A percentile compares a stretch with the other conserved stretches of the same genome.
These are phyloP conservation scores for Drosophila gunungcola DNA, from an alignment of 1,140 invertebrate species.

Conservation along the genomic window DNA sequence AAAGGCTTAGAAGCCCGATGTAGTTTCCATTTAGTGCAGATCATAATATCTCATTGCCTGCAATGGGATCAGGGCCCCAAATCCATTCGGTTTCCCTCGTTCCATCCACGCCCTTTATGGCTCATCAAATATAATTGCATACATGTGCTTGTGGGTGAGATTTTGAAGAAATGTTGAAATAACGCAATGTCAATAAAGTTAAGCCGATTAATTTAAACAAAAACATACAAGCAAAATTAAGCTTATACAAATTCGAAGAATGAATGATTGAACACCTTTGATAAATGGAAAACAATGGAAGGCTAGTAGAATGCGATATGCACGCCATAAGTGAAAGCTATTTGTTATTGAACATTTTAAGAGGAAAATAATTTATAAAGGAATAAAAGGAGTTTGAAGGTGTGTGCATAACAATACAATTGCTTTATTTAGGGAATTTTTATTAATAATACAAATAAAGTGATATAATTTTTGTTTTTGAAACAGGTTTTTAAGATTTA, in stretches of 20 bases:
- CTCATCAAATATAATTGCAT: slow-evolving; percentile 31
- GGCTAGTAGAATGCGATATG: neutral
- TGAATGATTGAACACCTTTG: slow-evolving; percentile 1
- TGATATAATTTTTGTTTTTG: too few relatives aligned
- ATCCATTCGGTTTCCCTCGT: neutral
- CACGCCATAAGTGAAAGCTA: neutral
- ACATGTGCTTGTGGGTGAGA: neutral
- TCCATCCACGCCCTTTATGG: slow-evolving; percentile 2
- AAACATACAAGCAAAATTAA: slow-evolving; percentile 22
- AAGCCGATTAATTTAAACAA: slow-evolving; percentile 37
- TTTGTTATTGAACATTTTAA: neutral
- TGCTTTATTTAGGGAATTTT: too few relatives aligned
- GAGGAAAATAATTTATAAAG: too few relatives aligned
- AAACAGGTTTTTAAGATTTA: too few relatives aligned
- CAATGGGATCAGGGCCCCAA: neutral
- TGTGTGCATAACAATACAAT: too few relatives aligned
- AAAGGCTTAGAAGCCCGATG: slow-evolving; percentile 54
- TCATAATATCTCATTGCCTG: slow-evolving; percentile 34
- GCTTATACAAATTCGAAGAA: slow-evolving; percentile 1
- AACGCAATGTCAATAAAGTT: slow-evolving; percentile 14
- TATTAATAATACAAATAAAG: too few relatives aligned
- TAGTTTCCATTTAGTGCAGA: slow-evolving; percentile 41
- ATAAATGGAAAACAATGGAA: slow-evolving; percentile 10
- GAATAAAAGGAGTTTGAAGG: too few relatives aligned
- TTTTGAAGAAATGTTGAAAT: slow-evolving; percentile 1